Evolutionary conservation across 2,113 vertebrate genomes (phyloP).

Genomic region (Dunckerocampus dactyliophorus): DNA sequence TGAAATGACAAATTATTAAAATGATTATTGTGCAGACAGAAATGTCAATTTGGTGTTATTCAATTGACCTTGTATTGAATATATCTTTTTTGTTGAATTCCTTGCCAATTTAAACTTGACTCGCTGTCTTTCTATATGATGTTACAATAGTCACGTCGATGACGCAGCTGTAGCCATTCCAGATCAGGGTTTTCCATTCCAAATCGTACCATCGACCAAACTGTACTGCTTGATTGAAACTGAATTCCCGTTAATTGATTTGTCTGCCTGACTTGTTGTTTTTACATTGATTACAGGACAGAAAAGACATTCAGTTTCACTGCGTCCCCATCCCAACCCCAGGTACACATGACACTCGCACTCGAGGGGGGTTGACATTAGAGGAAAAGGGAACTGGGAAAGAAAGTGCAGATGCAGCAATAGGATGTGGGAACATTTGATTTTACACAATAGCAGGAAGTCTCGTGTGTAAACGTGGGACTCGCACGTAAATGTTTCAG

Average conservation of each 20-base stretch:
- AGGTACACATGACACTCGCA: conserved; percentile 71
- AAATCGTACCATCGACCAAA: background rate
- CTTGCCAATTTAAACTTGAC: no score
- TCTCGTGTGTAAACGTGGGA: background rate
- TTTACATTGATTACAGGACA: conserved; percentile 72
- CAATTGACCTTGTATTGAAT: no score
- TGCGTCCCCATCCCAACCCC: conserved; percentile 93
- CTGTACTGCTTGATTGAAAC: background rate
- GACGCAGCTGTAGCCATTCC: no score
- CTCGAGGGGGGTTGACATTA: background rate
- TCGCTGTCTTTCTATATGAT: no score
- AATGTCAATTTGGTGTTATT: no score
- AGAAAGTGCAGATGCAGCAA: background rate
- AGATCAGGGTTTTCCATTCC: no score
- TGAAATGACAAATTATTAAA: background rate
- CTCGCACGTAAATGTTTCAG: background rate
- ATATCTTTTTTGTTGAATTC: no score
- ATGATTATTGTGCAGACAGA: no score
- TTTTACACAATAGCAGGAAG: background rate
- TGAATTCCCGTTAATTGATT: background rate
- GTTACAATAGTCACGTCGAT: no score
- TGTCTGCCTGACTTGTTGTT: conserved; percentile 16
- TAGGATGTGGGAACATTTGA: background rate
- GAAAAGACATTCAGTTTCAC: conserved; percentile 84
- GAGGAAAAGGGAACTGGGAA: background rate